Evolutionary conservation across 2,888 invertebrate species (phyloP).

Genomic region (Dichetophora obliterata): DNA sequence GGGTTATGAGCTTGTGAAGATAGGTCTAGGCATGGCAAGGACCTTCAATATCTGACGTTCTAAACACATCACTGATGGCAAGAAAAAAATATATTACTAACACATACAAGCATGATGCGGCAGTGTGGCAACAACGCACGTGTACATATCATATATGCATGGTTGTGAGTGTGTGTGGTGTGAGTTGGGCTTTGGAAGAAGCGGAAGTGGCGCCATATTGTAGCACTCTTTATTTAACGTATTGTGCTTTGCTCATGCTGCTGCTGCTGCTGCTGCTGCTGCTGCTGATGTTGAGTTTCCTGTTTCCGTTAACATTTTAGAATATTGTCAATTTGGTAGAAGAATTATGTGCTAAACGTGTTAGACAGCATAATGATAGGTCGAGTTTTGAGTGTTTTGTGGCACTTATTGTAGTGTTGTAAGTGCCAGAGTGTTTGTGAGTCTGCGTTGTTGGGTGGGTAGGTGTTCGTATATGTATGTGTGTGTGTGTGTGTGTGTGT

Average conservation of each 20-base stretch:
- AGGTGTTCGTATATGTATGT: neutral
- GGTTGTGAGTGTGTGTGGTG: neutral
- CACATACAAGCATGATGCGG: neutral
- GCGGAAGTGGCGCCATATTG: constrained; percentile 17
- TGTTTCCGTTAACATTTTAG: constrained; percentile 53
- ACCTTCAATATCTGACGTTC: neutral
- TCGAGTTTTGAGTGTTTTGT: constrained; percentile 36
- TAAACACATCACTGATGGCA: neutral
- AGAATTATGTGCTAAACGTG: constrained; percentile 56
- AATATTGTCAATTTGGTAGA: constrained; percentile 53
- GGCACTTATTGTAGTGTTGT: neutral
- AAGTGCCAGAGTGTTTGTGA: neutral
- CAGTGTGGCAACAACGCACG: neutral
- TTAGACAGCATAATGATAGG: constrained; percentile 52
- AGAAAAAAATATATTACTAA: neutral
- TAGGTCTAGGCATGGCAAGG: neutral
- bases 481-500: neutral
- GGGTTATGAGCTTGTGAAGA: neutral
- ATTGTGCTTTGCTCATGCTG: constrained; percentile 8
- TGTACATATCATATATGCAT: neutral
- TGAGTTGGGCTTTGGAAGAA: neutral
- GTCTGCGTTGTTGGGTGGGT: constrained; percentile 20
- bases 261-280: constrained; percentile 3
- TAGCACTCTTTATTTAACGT: constrained; percentile 13
- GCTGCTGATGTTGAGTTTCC: constrained; percentile 43